Evolutionary conservation across 2,888 invertebrate genomes (phyloP).

Genomic region (Caenorhabditis drosophilae): DNA sequence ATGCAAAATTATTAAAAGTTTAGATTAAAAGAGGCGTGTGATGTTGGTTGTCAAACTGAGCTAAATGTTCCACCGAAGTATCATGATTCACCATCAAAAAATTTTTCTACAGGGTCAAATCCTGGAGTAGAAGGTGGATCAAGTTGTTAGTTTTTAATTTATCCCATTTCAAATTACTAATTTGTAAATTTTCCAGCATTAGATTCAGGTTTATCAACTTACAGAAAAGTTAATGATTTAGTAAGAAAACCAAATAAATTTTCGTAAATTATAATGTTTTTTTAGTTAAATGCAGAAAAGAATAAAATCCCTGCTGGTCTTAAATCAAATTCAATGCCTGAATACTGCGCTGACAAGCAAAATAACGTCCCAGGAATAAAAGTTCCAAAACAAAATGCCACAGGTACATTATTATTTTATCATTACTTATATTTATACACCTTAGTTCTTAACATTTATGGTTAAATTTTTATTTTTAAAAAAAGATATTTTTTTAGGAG

Average conservation of each 20-base stretch:
- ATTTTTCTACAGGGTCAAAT: neutral
- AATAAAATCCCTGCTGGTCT: slow-evolving; percentile 35
- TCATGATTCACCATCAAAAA: neutral
- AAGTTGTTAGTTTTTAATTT: neutral
- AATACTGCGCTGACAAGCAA: slow-evolving; percentile 29
- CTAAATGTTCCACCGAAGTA: neutral
- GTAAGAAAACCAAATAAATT: neutral
- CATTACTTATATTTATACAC: too few species aligned
- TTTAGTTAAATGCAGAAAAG: too few species aligned
- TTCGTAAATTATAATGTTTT: too few species aligned
- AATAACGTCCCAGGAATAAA: slow-evolving; percentile 1
- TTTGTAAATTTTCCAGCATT: too few species aligned
- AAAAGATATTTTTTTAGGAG: neutral
- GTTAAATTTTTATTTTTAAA: neutral
- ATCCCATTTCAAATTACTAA: too few species aligned
- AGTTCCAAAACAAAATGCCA: neutral
- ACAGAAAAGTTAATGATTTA: neutral
- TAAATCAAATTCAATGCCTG: slow-evolving; percentile 21
- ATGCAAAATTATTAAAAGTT: too few species aligned
- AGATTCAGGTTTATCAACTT: neutral
- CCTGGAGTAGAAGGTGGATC: neutral
- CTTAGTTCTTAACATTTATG: too few species aligned
- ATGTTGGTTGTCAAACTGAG: slow-evolving; percentile 35
- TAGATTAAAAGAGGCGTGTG: slow-evolving; percentile 2
- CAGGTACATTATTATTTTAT: too few species aligned